Base-by-base conservation (phyloP, 2,113 vertebrate genomes). In the Corapipo altera region DNA sequence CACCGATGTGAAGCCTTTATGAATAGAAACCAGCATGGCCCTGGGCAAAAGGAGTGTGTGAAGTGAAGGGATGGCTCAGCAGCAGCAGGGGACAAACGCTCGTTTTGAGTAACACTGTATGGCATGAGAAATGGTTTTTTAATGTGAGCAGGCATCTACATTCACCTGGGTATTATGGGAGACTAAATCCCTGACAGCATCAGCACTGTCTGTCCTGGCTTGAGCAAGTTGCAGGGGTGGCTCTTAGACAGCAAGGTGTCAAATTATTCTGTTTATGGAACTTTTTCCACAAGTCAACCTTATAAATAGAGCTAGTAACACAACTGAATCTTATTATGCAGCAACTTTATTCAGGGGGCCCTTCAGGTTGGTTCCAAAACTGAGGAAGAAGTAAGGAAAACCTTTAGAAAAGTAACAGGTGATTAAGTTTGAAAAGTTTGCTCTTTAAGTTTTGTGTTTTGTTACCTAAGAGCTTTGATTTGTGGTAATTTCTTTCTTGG, bases 21-120 rank as follows among this genome's bases (percentile, higher is more conserved):
- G 95, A 86, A 90, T 28, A 92, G 92, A 88, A 92, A 93, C 83
- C 79, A 96, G 92, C 89, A 84, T 94, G 96, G 88, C 95, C 83
- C 55, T 80, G 88, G 91, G 96, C 92, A 59, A 91, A 90, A 84
- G 55, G 24, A 70, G 72, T 3, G 4, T 77, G 37, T 80, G 67
- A 87, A 93, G 89, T 39, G 73, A 74, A 92, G 72, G 52, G 76
- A 91, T 91, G 86, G 79, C 79, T 94, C 85, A 43, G 88, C 71
- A 85, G 75, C 91, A 93, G 83, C 94, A 48, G 83, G 91, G 57
- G 64, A 87, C 69, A 64, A 88, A 80, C 49, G 76, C 48, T 8
- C 72, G 39, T 91, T 93, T 81, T 32, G 55, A 95, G 83, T 61
- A 51, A 3, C 46, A 7, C 76, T 86, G 32, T 88, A 71, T 67